A percentile compares a stretch with the other conserved stretches of the same genome.
phyloP scores from a whole-genome alignment of 2,797 vertebrate species.

The Mormyrops boulengeri region DNA sequence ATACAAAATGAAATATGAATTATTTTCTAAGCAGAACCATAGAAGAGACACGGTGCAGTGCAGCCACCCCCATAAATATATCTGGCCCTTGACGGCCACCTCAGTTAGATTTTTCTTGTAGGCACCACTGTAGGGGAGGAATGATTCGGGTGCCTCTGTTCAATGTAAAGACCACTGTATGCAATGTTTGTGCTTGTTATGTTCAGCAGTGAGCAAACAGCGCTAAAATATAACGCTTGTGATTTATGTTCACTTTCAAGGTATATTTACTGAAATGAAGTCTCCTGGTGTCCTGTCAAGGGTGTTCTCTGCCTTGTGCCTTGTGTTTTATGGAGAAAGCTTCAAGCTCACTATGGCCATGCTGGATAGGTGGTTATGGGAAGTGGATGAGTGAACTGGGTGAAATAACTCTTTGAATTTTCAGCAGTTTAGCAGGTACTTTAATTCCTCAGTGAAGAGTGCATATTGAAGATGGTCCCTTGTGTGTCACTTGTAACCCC shows the following conservation, averaged over 20 bases:
- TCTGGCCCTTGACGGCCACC: background rate
- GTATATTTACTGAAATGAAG: background rate
- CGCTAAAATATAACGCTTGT: background rate
- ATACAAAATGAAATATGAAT: background rate
- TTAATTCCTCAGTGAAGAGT: background rate
- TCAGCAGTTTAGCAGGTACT: background rate
- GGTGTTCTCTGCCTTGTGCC: background rate
- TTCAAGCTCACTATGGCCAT: background rate
- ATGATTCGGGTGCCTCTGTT: background rate
- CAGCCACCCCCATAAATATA: background rate
- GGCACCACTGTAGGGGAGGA: background rate
- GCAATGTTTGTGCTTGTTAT: background rate
- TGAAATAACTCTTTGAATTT: background rate
- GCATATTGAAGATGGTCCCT: background rate
- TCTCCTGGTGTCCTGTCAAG: background rate
- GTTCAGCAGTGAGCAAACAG: background rate
- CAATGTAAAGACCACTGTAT: background rate
- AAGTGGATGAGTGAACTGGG: background rate
- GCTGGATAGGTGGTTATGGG: background rate
- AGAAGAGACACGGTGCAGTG: background rate
- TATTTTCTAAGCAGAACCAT: background rate
- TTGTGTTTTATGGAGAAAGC: background rate
- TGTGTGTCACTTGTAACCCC: background rate
- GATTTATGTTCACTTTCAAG: background rate
- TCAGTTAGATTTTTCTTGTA: background rate